phyloP scores from a whole-genome alignment of 53 echinoderm and acorn worm genomes.

The Astropecten irregularis region DNA sequence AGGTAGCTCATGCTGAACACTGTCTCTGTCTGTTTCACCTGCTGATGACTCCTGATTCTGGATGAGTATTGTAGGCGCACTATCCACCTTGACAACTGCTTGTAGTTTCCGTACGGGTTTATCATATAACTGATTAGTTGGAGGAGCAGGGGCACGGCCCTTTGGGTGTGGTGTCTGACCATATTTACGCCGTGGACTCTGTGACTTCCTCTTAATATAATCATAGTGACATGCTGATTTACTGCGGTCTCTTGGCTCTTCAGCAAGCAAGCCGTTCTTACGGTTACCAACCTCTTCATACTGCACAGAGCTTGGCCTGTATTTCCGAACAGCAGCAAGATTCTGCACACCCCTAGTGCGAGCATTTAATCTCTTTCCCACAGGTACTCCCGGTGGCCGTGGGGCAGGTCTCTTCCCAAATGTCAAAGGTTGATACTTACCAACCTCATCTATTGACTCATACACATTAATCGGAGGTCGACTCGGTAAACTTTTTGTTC shows the following conservation, averaged over 20 bases:
- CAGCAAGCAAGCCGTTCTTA: neutral
- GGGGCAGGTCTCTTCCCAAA: constrained; percentile 26
- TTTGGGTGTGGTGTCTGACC: constrained; percentile 20
- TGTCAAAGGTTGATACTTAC: constrained; percentile 35
- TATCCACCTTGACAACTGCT: neutral
- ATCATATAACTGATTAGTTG: constrained; percentile 9
- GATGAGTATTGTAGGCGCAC: constrained; percentile 5
- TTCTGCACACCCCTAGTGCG: constrained; percentile 21
- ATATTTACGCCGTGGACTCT: constrained; percentile 4
- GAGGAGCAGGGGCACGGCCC: constrained; percentile 26
- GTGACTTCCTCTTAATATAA: constrained; percentile 26
- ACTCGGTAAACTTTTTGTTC: constrained; percentile 48
- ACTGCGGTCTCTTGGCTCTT: constrained; percentile 26
- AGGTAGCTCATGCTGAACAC: neutral
- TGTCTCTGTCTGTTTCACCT: neutral
- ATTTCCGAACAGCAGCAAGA: constrained; percentile 15
- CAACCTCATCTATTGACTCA: constrained; percentile 56
- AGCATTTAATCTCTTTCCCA: neutral
- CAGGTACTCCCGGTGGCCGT: constrained; percentile 4
- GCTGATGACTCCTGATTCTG: constrained; percentile 1
- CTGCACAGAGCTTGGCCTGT: constrained; percentile 33
- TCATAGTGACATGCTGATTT: constrained; percentile 27
- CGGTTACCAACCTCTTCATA: constrained; percentile 25
- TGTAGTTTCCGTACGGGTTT: neutral
- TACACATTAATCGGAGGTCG: constrained; percentile 31